Evolutionary conservation across 2,797 vertebrate genomes (phyloP).

Genomic region (Pampus argenteus): DNA sequence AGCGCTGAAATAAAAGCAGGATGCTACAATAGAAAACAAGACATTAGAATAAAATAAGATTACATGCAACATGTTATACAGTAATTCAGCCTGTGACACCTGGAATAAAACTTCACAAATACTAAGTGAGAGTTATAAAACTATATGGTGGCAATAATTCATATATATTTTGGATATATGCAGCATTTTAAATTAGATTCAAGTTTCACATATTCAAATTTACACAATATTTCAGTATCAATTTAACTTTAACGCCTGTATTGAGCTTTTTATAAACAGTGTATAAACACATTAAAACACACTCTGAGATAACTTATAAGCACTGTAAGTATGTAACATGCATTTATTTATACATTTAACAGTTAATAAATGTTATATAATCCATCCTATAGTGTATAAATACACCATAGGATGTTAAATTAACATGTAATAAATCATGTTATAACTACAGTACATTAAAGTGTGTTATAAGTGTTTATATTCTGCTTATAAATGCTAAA

Average conservation of each 20-base stretch:
- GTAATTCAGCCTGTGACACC: no score
- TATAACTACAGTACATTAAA: background rate
- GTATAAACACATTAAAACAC: background rate
- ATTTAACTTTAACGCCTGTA: background rate
- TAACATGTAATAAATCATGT: background rate
- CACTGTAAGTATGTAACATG: no score
- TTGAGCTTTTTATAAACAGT: background rate
- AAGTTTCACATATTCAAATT: slow-evolving; percentile 15
- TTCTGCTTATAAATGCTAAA: background rate
- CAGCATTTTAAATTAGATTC: slow-evolving; percentile 40
- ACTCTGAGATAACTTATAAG: no score
- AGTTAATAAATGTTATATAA: no score
- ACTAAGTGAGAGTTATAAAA: slow-evolving; percentile 12
- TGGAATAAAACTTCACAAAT: background rate
- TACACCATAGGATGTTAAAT: background rate
- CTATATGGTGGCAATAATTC: slow-evolving; percentile 60
- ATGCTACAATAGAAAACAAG: no score
- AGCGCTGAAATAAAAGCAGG: no score
- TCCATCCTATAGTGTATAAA: no score
- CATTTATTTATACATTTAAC: no score
- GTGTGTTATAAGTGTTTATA: slow-evolving; percentile 9
- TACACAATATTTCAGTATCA: background rate
- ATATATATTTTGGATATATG: slow-evolving; percentile 55
- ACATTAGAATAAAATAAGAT: no score
- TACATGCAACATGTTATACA: no score